Base-by-base conservation (phyloP, 2,797 vertebrate genomes). In the Crocidura indochinensis region DNA sequence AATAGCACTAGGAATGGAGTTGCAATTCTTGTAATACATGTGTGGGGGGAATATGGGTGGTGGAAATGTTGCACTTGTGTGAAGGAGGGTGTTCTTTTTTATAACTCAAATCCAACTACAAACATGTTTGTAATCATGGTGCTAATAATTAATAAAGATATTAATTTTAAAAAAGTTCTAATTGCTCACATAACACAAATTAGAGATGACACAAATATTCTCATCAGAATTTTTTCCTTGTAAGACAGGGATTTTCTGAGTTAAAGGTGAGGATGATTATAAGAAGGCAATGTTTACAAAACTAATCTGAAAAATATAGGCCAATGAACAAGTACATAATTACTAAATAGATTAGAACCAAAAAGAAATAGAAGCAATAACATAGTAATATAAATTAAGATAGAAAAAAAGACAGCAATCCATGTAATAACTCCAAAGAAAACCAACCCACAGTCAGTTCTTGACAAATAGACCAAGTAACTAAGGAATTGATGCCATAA, bases 361-460 rank as follows among this genome's bases (percentile, higher is more conserved):
- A 85, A 77, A 47, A 38, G 49, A 87, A 92, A 71, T 19, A 62
- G 51, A 93, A 84, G 80, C 8, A 38, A 84, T 56, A 2, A 74
- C 53, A 38, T 38, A 38, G 38, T 47, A 69, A 2, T 38, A 38
- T 72, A 82, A 64, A 47, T 29, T 84, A 80, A 83, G 47, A 73
- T 56, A 46, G n/a, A n/a, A n/a, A 85, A 38, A 83, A 44, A 78
- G 56, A 71, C 22, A 77, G 64, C 10, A 75, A 47, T 79, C 10
- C 26, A 76, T 53, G 8, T 81, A 44, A 38, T 38, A 38, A 38
- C 72, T 67, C 64, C 60, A 87, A 79, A 60, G 56, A 69, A 10
- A 38, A 79, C n/a, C n/a, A n/a, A n/a, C 62, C 46, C 38, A 64
- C 6, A 60, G 53, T 51, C 17, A 90, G 46, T 67, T 46, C 8